Conservation (phyloP, 2,888 invertebrate genomes). For the Tipula unca region DNA sequence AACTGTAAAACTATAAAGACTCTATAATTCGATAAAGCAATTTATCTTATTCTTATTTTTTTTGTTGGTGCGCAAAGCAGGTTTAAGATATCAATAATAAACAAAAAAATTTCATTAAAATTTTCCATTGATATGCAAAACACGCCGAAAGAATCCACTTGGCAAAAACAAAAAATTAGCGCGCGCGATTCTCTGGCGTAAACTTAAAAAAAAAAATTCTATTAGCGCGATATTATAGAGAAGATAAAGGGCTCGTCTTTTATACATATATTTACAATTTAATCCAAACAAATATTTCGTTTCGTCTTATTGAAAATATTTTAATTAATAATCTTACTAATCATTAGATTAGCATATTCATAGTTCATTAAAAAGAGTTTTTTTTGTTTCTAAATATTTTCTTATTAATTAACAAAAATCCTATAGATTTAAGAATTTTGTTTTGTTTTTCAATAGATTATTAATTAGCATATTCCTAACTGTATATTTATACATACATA, state of each 20-base stretch:
- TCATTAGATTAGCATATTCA: conserved; percentile 14
- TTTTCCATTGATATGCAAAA: background rate
- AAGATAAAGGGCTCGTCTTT: background rate
- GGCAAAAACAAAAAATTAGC: background rate
- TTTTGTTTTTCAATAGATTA: background rate
- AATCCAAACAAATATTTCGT: background rate
- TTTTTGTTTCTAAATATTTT: background rate
- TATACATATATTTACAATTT: background rate
- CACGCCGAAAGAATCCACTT: background rate
- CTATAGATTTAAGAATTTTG: background rate
- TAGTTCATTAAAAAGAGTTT: background rate
- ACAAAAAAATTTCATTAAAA: background rate
- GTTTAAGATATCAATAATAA: background rate
- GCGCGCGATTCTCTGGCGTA: background rate
- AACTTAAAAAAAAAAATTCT: background rate
- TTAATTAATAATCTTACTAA: conserved; percentile 8
- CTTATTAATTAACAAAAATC: conserved; percentile 4
- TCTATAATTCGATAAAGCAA: background rate
- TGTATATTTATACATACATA: too few species aligned
- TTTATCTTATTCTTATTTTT: background rate
- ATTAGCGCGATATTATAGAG: background rate
- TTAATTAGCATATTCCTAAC: conserved; percentile 8
- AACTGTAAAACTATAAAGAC: background rate
- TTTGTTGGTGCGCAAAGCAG: background rate
- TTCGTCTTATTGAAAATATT: conserved; percentile 8